Evolutionary conservation across 2,113 vertebrate genomes (phyloP), one percentile per base, ranked within the genome.

Genomic region (Pluvialis apricaria): DNA sequence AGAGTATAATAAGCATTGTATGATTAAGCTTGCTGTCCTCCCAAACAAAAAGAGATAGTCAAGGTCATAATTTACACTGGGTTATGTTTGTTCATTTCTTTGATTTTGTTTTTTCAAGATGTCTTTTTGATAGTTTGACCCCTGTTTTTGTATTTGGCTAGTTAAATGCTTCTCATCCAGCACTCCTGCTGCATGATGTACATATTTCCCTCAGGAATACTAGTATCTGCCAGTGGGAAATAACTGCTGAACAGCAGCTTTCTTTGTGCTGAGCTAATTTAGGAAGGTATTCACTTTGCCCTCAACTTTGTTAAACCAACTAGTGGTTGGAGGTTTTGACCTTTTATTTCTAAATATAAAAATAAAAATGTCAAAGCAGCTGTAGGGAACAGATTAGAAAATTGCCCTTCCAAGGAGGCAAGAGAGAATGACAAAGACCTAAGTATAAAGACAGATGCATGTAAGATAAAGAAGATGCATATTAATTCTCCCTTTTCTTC

Each of bases 301-400:
- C 54, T 60, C 75, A 13, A 24, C 29, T 60, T 88, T 89, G 69
- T 82, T 92, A 76, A 86, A 70, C 31, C 64, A 75, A 75, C 83
- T 22, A 71, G 42, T 81, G 47, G 32, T 58, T 68, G 61, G 57
- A 77, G 66, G 62, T 77, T 62, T 68, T 51, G 19, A 65, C 79
- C 69, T 85, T 64, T 71, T 44, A 10, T 90, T 76, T 94, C 94
- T 96, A 83, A 86, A 77, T 83, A 85, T 66, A 88, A 81, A 38
- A 95, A 79, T 61, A 75, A 94, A 94, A 81, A 83, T 70, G 64
- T 92, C 62, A 88, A 13, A 31, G 68, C 16, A 47, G 44, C 49
- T 73, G 47, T 65, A 87, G 45, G 80, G 44, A 87, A 82, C 15
- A 0, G 6, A 82, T 84, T 75, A 76, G 66, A 87, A 86, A 91